phyloP scores from a whole-genome alignment of 2,888 invertebrate species.

The Alviniconcha strummeri region DNA sequence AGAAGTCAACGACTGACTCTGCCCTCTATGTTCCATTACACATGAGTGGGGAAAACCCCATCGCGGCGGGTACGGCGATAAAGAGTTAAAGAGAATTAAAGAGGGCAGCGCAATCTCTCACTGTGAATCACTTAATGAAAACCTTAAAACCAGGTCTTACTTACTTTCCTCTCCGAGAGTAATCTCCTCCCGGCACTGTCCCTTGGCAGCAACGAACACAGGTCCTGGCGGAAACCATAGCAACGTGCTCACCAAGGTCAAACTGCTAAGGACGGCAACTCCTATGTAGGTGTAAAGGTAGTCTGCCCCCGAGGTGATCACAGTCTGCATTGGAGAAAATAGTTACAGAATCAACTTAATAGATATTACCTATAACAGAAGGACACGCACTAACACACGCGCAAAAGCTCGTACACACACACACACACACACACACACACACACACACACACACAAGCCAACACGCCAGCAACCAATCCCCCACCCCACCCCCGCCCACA shows the following conservation, averaged over 20 bases:
- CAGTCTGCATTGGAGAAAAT: not conserved
- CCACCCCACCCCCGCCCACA: too few species aligned
- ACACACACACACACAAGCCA: slow-evolving; percentile 2
- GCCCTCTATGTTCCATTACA: too few species aligned
- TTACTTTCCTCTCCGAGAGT: not conserved
- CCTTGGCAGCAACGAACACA: not conserved
- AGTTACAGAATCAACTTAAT: too few species aligned
- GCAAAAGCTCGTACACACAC: not conserved
- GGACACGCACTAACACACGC: not conserved
- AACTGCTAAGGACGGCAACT: slow-evolving; percentile 1
- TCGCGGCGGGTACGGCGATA: too few species aligned
- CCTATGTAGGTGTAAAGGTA: slow-evolving; percentile 17
- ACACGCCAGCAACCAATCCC: not conserved
- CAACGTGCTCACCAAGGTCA: slow-evolving; percentile 24
- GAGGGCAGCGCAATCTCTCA: too few species aligned
- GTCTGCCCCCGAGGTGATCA: slow-evolving; percentile 6
- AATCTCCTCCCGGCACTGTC: not conserved
- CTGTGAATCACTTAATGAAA: too few species aligned
- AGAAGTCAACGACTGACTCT: too few species aligned
- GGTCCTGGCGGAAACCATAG: slow-evolving; percentile 25
- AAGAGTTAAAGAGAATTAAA: too few species aligned
- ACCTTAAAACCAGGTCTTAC: too few species aligned
- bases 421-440: not conserved
- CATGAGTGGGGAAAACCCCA: too few species aligned
- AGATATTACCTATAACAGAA: too few species aligned